These are phyloP conservation scores for Babyrousa celebensis DNA, from an alignment of 2,797 vertebrate genomes.

Conservation along the genomic window DNA sequence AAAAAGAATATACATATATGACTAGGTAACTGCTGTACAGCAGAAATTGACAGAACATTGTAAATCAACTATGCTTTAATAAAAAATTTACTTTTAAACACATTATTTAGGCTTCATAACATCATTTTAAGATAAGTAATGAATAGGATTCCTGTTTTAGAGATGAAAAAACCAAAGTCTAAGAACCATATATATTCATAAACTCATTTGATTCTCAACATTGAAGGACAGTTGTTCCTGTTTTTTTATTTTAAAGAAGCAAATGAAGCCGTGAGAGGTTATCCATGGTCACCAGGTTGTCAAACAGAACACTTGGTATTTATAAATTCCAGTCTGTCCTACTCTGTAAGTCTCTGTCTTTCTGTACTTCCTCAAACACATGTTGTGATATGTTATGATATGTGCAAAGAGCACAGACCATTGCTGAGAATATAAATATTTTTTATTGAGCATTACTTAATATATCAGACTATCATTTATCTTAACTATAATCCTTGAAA, in stretches of 20 bases:
- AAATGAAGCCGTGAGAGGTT: background rate
- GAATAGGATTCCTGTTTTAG: conserved; percentile 48
- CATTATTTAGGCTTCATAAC: conserved; percentile 48
- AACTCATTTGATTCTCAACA: background rate
- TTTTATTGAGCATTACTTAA: conserved; percentile 52
- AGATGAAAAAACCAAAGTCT: background rate
- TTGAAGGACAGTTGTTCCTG: background rate
- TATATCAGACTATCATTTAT: background rate
- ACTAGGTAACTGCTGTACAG: too few relatives aligned
- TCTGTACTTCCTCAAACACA: background rate
- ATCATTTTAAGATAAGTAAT: conserved; percentile 33
- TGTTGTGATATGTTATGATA: background rate
- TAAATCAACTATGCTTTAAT: too few relatives aligned
- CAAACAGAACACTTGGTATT: background rate
- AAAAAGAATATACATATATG: too few relatives aligned
- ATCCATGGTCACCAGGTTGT: background rate
- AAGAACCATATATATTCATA: background rate
- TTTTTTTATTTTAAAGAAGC: conserved; percentile 54
- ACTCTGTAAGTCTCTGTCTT: background rate
- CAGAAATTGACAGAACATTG: too few relatives aligned
- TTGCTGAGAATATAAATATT: conserved; percentile 30
- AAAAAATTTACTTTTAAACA: conserved; percentile 1
- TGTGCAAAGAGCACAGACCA: conserved; percentile 12
- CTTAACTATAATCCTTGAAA: conserved; percentile 27
- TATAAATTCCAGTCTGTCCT: background rate